A percentile compares a stretch with the other conserved stretches of the same genome.
Conservation (phyloP, 2,888 invertebrate species). For the Beris morrisii region DNA sequence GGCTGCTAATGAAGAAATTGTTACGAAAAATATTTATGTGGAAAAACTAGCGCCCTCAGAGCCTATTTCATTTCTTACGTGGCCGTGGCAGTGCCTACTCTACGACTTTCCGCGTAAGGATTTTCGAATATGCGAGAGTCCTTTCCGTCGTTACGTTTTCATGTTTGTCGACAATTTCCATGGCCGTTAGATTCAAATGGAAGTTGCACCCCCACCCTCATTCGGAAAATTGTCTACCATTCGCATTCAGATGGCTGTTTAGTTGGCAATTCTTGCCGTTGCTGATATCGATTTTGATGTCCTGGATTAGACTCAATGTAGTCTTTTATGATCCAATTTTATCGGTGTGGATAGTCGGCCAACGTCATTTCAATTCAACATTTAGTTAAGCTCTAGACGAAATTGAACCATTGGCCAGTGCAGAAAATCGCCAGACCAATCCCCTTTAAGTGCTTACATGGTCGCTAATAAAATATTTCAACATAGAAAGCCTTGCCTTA, state of each 20-base stretch:
- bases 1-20: too few relatives aligned
- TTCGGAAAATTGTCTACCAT: not conserved
- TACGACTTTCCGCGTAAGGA: not conserved
- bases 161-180: conserved; percentile 4
- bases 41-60: too few relatives aligned
- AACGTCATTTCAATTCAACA: too few relatives aligned
- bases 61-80: too few relatives aligned
- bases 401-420: too few relatives aligned
- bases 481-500: not conserved
- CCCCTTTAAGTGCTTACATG: too few relatives aligned
- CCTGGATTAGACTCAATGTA: conserved; percentile 3
- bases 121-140: not conserved
- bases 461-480: too few relatives aligned
- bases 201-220: not conserved
- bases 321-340: not conserved
- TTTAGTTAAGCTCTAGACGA: too few relatives aligned
- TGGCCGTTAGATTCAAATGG: conserved; percentile 2
- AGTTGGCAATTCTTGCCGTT: not conserved
- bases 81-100: not conserved
- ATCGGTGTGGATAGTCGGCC: not conserved
- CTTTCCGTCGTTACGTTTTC: not conserved
- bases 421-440: too few relatives aligned
- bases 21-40: too few relatives aligned
- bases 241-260: conserved; percentile 10
- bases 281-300: not conserved